Evolutionary conservation across 1,140 invertebrate species (phyloP), one percentile per base, ranked within the genome.

Genomic region (Drosophila miranda): DNA sequence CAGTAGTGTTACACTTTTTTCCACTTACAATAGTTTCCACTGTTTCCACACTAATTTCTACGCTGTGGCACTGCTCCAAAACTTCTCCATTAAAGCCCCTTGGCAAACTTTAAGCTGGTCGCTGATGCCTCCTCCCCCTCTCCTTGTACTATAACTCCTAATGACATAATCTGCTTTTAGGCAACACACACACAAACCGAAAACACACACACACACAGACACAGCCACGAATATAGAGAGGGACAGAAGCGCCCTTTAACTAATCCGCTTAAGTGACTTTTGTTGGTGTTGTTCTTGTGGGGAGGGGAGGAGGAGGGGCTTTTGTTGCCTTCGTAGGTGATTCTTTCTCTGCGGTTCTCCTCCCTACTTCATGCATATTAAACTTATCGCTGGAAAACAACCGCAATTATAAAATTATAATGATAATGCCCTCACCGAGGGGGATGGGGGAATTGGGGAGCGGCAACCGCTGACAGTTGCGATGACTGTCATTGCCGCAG

Each of bases 321-420:
- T 51, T 30, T 28, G 38, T 57, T 56, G 60, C 38, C 51, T 42
- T 23, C 52, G 61, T 58, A 62, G 67, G n/a, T 52, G 57, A 23
- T 70, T 55, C 63, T 72, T 54, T 30, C 50, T 26, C 43, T 45
- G 11, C 43, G 34, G 38, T 52, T 30, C 42, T 43, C 21, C 41
- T 38, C 41, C 21, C 34, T 62, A 41, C 54, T 69, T 81, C 77
- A 62, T 78, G 81, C 82, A 86, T 86, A 87, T 86, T 87, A 81
- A 86, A 82, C 75, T 87, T 87, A 87, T 87, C 83, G 75, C 78
- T 30, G 61, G 82, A 69, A 86, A 61, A 82, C 82, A 82, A 87
- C 75, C 82, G 82, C 82, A 87, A 87, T 87, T 87, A 87, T 87
- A 87, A 87, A 87, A 87, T 87, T 87, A 87, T 87, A 87, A 87